phyloP scores from a whole-genome alignment of 1,140 invertebrate species.

The Panagrolaimus sp. region DNA sequence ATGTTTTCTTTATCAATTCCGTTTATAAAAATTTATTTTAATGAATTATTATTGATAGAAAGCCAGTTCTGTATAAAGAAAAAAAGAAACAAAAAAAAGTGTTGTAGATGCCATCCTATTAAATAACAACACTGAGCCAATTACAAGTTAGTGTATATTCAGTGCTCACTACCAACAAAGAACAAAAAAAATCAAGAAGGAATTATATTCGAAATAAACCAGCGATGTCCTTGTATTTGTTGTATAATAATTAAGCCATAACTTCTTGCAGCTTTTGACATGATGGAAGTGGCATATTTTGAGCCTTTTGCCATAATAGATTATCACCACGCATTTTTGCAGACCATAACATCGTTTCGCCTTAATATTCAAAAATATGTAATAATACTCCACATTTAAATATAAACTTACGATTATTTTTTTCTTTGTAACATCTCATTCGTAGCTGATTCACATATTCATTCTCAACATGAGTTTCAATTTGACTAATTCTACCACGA shows the following conservation, averaged over 20 bases:
- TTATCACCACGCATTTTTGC: conserved; percentile 75
- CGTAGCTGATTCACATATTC: conserved; percentile 80
- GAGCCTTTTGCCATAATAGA: conserved; percentile 71
- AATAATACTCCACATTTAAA: conserved; percentile 22
- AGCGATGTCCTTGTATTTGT: no score
- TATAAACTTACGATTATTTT: conserved; percentile 53
- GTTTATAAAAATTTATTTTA: no score
- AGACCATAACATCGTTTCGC: conserved; percentile 78
- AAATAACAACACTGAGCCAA: no score
- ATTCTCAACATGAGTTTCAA: conserved; percentile 90
- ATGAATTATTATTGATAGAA: no score
- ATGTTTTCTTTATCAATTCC: no score
- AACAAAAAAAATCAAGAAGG: no score
- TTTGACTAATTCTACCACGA: conserved; percentile 75
- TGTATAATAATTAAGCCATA: conserved; percentile 45
- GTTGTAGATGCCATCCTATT: no score
- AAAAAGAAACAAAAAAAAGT: no score
- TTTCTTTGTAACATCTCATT: conserved; percentile 81
- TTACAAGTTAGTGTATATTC: no score
- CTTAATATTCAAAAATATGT: conserved; percentile 61
- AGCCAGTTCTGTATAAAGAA: no score
- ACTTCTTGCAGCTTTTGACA: conserved; percentile 76
- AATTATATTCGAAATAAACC: no score
- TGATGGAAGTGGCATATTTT: conserved; percentile 75
- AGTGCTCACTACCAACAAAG: no score